Base-by-base conservation (phyloP, 2,797 vertebrate genomes). In the Arremon aurantiirostris region DNA sequence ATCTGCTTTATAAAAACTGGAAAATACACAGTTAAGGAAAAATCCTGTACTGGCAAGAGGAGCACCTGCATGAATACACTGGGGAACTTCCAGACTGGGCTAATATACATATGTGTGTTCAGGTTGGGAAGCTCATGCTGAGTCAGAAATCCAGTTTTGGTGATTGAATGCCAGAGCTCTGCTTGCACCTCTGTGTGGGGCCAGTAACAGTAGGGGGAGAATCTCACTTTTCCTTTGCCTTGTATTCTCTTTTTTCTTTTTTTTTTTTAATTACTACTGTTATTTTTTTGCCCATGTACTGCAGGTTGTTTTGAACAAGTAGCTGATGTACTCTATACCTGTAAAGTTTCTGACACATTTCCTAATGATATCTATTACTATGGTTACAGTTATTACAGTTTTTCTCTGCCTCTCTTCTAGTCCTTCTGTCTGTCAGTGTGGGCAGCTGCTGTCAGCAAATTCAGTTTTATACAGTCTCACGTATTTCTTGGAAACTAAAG, bases 361-460 rank as follows among this genome's bases (percentile, higher is more conserved):
- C 50, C 70, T 82, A 69, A 55, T 76, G 50, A 14, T 60, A 65
- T 32, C 14, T 72, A 70, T 86, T 65, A 41, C 70, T 86, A 52
- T 82, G 82, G 70, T 82, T 92, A 91, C 82, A 76, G 44, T 56
- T 78, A 69, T 32, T 89, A 16, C 32, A 37, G 27, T 64, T 85
- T 49, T 70, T 37, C 24, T 71, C n/a, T 90, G 47, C 44, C 34
- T 84, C 78, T 65, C 26, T 55, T 90, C 52, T 65, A 49, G 41
- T 63, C 35, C 19, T 71, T 88, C 61, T 81, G 35, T 42, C 63
- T 59, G 34, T 76, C 39, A 10, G 28, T 50, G 42, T 34, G 57
- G 69, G 70, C 37, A 90, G 84, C 70, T 90, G 65, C n/a, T 52
- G 52, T 42, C 76, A 42, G n/a, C 23, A 82, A 72, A 90, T 88